Evolutionary conservation across 53 echinoderm and acorn worm species (phyloP), one percentile per base, ranked within the genome.

Genomic region (Mesocentrotus franciscanus): DNA sequence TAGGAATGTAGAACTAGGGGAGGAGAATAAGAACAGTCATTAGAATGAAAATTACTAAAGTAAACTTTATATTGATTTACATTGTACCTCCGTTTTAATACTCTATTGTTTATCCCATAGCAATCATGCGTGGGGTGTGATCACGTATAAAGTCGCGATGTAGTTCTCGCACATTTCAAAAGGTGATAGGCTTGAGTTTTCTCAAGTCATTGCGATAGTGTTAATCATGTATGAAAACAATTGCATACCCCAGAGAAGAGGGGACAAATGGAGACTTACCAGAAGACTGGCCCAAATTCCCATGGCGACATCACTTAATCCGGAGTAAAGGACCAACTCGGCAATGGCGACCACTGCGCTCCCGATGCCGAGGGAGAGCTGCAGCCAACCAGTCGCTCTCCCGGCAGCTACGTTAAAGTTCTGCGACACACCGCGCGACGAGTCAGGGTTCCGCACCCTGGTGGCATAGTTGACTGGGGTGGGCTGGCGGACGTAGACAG

Each of bases 251-350:
- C 0, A 49, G 6, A 49, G 49, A 49, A 49, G 4, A n/a, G n/a
- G n/a, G n/a, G n/a, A n/a, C n/a, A 18, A 18, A 62, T 14, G 62
- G 3, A 9, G 15, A 66, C 91, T 32, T 91, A 91, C 91, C 32
- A 91, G 70, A 35, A 91, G 34, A 20, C 64, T 61, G 10, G 66
- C 91, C 91, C 91, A 91, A 10, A 91, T 91, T 17, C 91, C 91
- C 10, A 58, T 58, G 66, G 15, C 71, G 34, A 8, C 13, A 10
- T 34, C 6, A 35, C 64, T 0, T 26, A 91, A 1, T 35, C 0
- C n/a, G 7, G 29, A 36, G 62, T 4, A 4, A 3, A 91, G 61
- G 27, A 64, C 91, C 5, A 64, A 7, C 60, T 64, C 33, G 13
- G 91, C 91, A 61, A 91, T 91, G 33, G 14, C 66, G 17, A 91